Base-by-base conservation (phyloP, 2,113 vertebrate species). In the Megaceryle torquata region DNA sequence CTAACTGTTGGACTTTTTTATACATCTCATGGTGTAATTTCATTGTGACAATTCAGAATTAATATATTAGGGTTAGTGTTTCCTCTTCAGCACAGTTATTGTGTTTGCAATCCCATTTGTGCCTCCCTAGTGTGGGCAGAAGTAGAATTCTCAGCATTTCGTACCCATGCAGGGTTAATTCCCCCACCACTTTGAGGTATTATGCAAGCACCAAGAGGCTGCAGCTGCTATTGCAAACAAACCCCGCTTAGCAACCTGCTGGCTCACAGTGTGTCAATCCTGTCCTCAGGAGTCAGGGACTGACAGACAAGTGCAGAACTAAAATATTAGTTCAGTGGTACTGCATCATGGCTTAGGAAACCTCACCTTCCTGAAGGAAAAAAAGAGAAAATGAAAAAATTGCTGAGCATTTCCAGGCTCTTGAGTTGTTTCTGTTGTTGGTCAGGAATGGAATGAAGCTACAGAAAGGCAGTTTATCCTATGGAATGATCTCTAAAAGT, bases 221-320 rank as follows among this genome's bases (percentile, higher is more conserved):
- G 60, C 60, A 70, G 76, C 51, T 67, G 51, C 41, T 10, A 20
- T 16, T 7, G 3, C 37, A 69, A 86, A 80, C 56, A 6, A 41
- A 41, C 13, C 9, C 6, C 24, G 5, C 44, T 48, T 3, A 75
- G 44, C 44, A 86, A 24, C 2, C 5, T 41, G 26, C 67, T 64
- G 59, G 33, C 41, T 65, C 1, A 1, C 41, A 54, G 50, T 1
- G 0, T 28, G n/a, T 15, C 67, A 67, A 46, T 26, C 28, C 48
- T 8, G 4, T 15, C 9, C 2, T 2, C 1, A 31, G 0, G 63
- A 28, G 19, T n/a, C 63, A 81, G 25, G 24, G 48, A 68, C 31
- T 0, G 0, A 33, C 61, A 86, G 31, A 65, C 20, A 69, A 16
- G 10, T 1, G 2, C 33, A 65, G 44, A 72, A 69, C 20, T 37